Percentiles rank a stretch among this genome's conserved stretches.
Conservation (phyloP, 2,888 invertebrate genomes). For the Cyrtodaria siliqua region DNA sequence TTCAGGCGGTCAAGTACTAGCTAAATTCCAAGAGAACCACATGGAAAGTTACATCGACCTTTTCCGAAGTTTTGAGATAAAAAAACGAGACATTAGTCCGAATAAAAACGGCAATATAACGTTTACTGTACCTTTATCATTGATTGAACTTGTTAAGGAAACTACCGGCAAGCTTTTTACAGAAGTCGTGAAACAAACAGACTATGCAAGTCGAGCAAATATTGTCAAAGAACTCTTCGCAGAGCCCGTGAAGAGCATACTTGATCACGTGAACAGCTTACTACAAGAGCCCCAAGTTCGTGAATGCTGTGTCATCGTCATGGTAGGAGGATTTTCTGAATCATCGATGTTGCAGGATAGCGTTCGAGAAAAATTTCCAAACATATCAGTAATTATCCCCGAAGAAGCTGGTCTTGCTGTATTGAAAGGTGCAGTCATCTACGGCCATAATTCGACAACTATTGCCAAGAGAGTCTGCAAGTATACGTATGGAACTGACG, state of each 20-base stretch:
- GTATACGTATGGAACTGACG: slow-evolving; percentile 33
- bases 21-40: too few species aligned
- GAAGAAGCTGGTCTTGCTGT: not conserved
- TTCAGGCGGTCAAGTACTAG: too few species aligned
- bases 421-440: slow-evolving; percentile 18
- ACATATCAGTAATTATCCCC: not conserved
- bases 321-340: slow-evolving; percentile 20
- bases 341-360: not conserved
- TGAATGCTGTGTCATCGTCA: not conserved
- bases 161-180: too few species aligned
- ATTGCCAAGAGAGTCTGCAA: slow-evolving; percentile 33
- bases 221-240: not conserved
- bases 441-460: slow-evolving; percentile 38
- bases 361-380: not conserved
- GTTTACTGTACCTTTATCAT: too few species aligned
- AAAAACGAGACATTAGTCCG: too few species aligned
- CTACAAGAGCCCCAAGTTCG: not conserved
- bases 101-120: too few species aligned
- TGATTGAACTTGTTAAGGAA: too few species aligned
- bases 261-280: slow-evolving; percentile 17
- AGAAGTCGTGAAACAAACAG: too few species aligned
- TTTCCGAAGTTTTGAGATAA: too few species aligned
- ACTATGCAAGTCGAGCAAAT: slow-evolving; percentile 5
- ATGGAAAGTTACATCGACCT: too few species aligned
- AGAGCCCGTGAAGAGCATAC: slow-evolving; percentile 26